phyloP scores from a whole-genome alignment of 1,140 invertebrate genomes.

The Drosophila nigromelanica region DNA sequence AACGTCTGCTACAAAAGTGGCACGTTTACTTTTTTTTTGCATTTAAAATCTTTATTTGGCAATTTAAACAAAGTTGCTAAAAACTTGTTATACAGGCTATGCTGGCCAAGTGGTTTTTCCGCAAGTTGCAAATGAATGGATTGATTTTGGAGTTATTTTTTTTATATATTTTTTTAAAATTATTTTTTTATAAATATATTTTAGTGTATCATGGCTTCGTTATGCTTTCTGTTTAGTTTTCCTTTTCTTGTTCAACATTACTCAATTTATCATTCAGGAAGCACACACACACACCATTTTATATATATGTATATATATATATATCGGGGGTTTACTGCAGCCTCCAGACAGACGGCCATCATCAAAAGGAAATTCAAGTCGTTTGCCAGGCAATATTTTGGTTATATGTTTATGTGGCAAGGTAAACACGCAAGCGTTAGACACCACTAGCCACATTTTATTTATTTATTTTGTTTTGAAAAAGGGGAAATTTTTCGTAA shows the following conservation, averaged over 20 bases:
- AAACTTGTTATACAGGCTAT: slow-evolving; percentile 35
- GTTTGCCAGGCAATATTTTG: slow-evolving; percentile 61
- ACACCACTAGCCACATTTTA: not conserved
- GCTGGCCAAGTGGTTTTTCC: not conserved
- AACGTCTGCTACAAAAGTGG: slow-evolving; percentile 1
- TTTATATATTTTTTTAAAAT: too few species aligned
- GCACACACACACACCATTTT: not conserved
- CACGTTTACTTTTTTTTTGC: not conserved
- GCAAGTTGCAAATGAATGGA: slow-evolving; percentile 5
- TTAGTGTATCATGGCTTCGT: slow-evolving; percentile 7
- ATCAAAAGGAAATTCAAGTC: slow-evolving; percentile 69
- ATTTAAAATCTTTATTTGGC: slow-evolving; percentile 4
- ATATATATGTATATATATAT: too few species aligned
- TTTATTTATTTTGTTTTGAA: slow-evolving; percentile 65
- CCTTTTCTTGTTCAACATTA: slow-evolving; percentile 10
- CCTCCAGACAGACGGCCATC: slow-evolving; percentile 59
- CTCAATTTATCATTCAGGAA: slow-evolving; percentile 6
- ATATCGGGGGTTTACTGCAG: slow-evolving; percentile 53
- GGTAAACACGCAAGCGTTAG: slow-evolving; percentile 65
- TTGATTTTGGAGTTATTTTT: not conserved
- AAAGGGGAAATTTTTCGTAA: slow-evolving; percentile 65
- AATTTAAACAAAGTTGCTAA: not conserved
- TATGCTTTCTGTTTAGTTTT: not conserved
- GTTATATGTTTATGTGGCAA: slow-evolving; percentile 70
- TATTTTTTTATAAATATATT: too few species aligned